phyloP scores from a whole-genome alignment of 2,113 vertebrate genomes.

The Vicugna pacos region DNA sequence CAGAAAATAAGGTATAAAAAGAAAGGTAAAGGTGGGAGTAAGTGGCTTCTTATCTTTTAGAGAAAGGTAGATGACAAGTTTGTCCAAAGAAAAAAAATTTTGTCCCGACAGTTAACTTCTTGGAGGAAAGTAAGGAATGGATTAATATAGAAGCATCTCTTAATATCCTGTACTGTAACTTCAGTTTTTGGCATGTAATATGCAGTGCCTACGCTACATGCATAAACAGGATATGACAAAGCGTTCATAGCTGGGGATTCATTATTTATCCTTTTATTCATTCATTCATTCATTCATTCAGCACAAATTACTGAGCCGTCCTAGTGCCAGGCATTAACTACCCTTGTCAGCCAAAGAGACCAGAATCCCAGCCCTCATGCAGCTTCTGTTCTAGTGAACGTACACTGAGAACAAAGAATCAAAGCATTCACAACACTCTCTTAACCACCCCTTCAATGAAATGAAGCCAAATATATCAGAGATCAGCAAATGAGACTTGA shows the following conservation, averaged over 20 bases:
- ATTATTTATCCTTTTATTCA: not conserved
- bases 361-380: not conserved
- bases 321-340: not conserved
- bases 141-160: not conserved
- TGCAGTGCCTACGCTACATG: not conserved
- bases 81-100: not conserved
- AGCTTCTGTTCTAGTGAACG: not conserved
- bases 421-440: not conserved
- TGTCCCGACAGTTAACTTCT: not conserved
- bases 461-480: not conserved
- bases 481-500: not conserved
- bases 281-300: not conserved
- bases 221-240: not conserved
- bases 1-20: not conserved
- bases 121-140: not conserved
- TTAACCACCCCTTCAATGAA: not conserved
- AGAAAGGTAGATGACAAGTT: not conserved
- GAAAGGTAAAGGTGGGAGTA: not conserved
- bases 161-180: not conserved
- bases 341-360: not conserved
- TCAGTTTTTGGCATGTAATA: not conserved
- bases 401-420: not conserved
- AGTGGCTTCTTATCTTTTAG: not conserved
- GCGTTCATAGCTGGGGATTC: not conserved
- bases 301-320: not conserved